Conservation (phyloP, 2,888 invertebrate genomes). For the Drosophila antonietae region DNA sequence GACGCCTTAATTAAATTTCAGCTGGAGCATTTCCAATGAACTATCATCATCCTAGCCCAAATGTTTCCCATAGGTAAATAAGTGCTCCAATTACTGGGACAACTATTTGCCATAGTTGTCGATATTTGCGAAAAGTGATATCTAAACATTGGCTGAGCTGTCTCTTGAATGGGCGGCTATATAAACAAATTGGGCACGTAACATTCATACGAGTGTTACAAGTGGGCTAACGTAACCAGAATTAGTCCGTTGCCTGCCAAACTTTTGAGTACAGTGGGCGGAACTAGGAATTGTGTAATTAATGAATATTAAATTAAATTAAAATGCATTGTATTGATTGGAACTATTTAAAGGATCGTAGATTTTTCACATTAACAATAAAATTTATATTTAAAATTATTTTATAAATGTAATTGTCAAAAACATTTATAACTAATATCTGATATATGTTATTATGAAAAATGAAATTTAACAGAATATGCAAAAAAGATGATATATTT, state of each 20-base stretch:
- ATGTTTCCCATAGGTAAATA: constrained; percentile 55
- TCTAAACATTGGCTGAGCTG: constrained; percentile 54
- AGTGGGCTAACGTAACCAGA: constrained; percentile 15
- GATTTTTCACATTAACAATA: too few relatives aligned
- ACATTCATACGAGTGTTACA: constrained; percentile 18
- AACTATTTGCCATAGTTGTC: constrained; percentile 63
- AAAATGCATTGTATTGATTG: too few relatives aligned
- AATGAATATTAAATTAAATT: background rate
- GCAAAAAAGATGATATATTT: too few relatives aligned
- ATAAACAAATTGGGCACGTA: constrained; percentile 55
- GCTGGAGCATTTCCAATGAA: constrained; percentile 52
- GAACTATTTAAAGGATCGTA: too few relatives aligned
- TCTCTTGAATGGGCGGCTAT: constrained; percentile 25
- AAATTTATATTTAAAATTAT: background rate
- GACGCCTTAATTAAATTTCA: constrained; percentile 70
- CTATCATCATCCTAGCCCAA: constrained; percentile 29
- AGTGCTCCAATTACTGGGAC: constrained; percentile 61
- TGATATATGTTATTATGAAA: background rate
- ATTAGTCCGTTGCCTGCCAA: constrained; percentile 32
- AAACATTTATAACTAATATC: background rate
- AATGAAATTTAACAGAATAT: too few relatives aligned
- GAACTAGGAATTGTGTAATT: background rate
- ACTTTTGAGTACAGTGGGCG: constrained; percentile 4
- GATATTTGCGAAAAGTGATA: constrained; percentile 62
- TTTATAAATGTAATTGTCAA: background rate